Conservation (phyloP, 2,113 vertebrate species). For the Erythrocercus mccallii region DNA sequence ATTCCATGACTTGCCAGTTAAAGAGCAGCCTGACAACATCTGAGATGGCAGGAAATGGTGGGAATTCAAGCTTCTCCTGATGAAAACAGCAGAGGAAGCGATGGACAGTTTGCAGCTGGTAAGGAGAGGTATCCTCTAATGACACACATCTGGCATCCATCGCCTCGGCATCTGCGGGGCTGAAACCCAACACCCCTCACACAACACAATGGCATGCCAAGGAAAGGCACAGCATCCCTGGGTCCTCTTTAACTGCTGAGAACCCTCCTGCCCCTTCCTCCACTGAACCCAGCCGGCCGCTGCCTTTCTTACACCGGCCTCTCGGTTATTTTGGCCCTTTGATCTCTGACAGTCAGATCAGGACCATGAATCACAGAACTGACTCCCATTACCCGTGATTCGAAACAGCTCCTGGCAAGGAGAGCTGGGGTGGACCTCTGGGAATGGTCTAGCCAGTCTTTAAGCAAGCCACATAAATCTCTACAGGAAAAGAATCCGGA, state of each 20-base stretch:
- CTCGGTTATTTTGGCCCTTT: background rate
- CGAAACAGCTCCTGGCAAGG: background rate
- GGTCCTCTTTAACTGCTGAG: background rate
- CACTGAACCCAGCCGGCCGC: background rate
- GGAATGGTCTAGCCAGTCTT: background rate
- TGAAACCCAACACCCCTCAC: background rate
- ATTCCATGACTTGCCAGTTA: background rate
- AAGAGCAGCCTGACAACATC: background rate
- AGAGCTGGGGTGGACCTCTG: background rate
- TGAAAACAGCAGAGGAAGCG: background rate
- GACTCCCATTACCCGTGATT: background rate
- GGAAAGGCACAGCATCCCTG: background rate
- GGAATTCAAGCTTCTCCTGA: background rate
- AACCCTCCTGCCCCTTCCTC: background rate
- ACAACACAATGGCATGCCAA: background rate
- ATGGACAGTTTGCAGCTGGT: constrained; percentile 25
- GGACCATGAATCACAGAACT: background rate
- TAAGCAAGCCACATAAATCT: background rate
- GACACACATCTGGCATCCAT: constrained; percentile 21
- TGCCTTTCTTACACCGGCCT: background rate
- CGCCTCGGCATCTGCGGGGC: background rate
- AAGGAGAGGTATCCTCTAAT: background rate
- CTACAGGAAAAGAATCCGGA: background rate
- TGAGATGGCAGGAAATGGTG: background rate
- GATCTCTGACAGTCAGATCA: background rate